These are phyloP conservation scores for Scaptomyza hsui DNA, from an alignment of 1,140 invertebrate genomes.

Conservation along the genomic window DNA sequence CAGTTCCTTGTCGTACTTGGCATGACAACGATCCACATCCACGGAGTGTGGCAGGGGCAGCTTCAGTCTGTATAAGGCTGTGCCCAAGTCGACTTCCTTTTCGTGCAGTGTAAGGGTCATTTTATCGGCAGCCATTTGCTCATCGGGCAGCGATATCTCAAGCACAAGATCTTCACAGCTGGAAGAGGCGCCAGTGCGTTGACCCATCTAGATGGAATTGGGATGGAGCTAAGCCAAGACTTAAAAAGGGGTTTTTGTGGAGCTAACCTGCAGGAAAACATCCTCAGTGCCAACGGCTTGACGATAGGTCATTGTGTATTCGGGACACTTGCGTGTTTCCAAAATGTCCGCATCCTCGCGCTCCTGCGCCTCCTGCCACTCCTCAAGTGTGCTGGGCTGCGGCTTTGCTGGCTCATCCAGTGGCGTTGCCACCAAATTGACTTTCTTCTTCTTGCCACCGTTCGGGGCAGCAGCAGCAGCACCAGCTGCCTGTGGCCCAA, in stretches of 20 bases:
- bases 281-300: constrained; percentile 94
- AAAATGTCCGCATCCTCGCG: constrained; percentile 84
- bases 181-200: constrained; percentile 91
- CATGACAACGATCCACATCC: constrained; percentile 90
- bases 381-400: constrained; percentile 85
- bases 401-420: constrained; percentile 33
- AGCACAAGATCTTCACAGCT: constrained; percentile 95
- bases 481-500: constrained; percentile 29
- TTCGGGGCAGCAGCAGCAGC: constrained; percentile 14
- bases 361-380: constrained; percentile 85
- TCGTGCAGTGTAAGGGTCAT: constrained; percentile 89
- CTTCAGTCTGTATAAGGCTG: constrained; percentile 88
- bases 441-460: constrained; percentile 25
- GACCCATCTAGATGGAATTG: constrained; percentile 88
- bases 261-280: constrained; percentile 90
- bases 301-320: constrained; percentile 92
- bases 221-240: neutral
- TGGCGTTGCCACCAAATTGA: constrained; percentile 52
- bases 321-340: constrained; percentile 89
- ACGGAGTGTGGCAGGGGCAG: constrained; percentile 91
- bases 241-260: neutral
- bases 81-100: constrained; percentile 87
- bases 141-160: constrained; percentile 89
- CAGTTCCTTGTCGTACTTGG: constrained; percentile 90
- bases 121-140: constrained; percentile 87